Conservation (phyloP, 2,888 invertebrate species). For the Agonopterix alstromeriana region DNA sequence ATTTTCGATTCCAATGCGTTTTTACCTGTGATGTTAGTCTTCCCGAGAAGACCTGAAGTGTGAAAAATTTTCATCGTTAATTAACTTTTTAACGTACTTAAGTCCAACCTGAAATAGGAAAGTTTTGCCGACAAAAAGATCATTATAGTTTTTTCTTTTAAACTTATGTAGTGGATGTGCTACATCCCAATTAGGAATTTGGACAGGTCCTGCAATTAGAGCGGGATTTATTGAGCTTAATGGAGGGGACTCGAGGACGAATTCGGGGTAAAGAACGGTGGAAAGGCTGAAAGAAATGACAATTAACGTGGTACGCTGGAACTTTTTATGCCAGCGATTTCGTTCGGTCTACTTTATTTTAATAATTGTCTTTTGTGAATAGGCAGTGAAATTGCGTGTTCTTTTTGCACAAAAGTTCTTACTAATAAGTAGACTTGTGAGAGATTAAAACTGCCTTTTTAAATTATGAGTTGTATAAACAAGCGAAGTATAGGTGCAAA, state of each 20-base stretch:
- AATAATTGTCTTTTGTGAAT: neutral
- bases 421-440: neutral
- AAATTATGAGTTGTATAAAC: neutral
- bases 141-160: slow-evolving; percentile 25
- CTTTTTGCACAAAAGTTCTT: neutral
- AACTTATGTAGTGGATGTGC: slow-evolving; percentile 29
- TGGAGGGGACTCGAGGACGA: slow-evolving; percentile 31
- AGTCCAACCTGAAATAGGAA: slow-evolving; percentile 74
- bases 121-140: slow-evolving; percentile 62
- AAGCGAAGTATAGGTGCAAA: neutral
- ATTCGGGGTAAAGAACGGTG: slow-evolving; percentile 25
- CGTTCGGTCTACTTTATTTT: too few species aligned
- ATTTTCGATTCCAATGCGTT: slow-evolving; percentile 39
- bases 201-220: slow-evolving; percentile 47
- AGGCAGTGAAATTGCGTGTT: neutral
- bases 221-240: slow-evolving; percentile 44
- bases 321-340: neutral
- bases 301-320: slow-evolving; percentile 23
- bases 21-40: slow-evolving; percentile 78
- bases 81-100: slow-evolving; percentile 60
- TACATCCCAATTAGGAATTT: slow-evolving; percentile 50
- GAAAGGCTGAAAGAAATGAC: slow-evolving; percentile 33
- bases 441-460: too few species aligned
- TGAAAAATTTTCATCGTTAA: slow-evolving; percentile 75
- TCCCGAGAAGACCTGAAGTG: slow-evolving; percentile 79